Evolutionary conservation across 2,888 invertebrate species (phyloP).

Genomic region (Alcis repandata): DNA sequence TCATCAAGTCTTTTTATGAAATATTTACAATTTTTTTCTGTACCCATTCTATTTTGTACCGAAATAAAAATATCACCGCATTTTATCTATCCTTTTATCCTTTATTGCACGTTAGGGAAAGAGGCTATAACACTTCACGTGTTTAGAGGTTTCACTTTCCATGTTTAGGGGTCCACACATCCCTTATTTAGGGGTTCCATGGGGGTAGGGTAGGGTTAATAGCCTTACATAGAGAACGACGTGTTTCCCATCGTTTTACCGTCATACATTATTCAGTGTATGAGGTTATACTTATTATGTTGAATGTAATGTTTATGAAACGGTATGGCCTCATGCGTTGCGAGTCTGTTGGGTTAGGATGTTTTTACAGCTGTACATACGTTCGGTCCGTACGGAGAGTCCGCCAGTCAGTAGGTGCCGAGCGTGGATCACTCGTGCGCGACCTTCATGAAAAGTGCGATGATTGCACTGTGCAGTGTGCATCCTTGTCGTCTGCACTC

Average conservation of each 20-base stretch:
- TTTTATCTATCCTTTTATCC: slow-evolving; percentile 26
- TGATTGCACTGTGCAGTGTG: too few relatives aligned
- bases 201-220: slow-evolving; percentile 35
- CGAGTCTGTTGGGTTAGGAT: not conserved
- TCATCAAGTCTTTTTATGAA: not conserved
- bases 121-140: slow-evolving; percentile 35
- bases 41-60: slow-evolving; percentile 13
- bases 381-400: too few relatives aligned
- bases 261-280: slow-evolving; percentile 34
- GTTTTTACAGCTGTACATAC: not conserved
- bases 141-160: slow-evolving; percentile 30
- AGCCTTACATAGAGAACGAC: slow-evolving; percentile 32
- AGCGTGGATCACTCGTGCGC: too few relatives aligned
- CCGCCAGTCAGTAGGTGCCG: too few relatives aligned
- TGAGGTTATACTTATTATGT: slow-evolving; percentile 11
- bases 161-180: slow-evolving; percentile 20
- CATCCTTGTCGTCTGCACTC: too few relatives aligned
- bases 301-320: slow-evolving; percentile 19
- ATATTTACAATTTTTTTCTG: slow-evolving; percentile 3
- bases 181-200: slow-evolving; percentile 19
- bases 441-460: too few relatives aligned
- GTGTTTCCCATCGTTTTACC: slow-evolving; percentile 35
- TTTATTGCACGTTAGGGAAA: slow-evolving; percentile 29
- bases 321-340: not conserved
- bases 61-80: slow-evolving; percentile 28